These are phyloP conservation scores for Campylomormyrus numenius DNA, from an alignment of 2,113 vertebrate genomes.

Conservation along the genomic window DNA sequence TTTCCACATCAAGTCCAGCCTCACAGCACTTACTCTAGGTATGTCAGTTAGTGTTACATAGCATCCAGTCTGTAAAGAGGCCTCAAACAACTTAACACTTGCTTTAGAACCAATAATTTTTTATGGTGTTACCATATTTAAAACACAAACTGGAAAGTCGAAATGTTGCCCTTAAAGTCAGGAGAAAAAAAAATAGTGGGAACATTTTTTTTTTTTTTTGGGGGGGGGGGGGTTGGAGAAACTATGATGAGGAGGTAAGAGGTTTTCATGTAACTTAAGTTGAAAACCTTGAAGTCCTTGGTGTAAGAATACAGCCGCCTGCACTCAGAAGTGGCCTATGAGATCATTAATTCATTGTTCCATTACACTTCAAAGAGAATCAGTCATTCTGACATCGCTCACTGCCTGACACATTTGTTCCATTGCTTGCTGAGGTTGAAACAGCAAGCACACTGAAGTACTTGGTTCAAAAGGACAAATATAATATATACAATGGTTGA, in stretches of 20 bases:
- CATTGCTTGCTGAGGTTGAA: slow-evolving; percentile 5
- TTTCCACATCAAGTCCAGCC: slow-evolving; percentile 28
- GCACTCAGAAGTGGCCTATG: slow-evolving; percentile 8
- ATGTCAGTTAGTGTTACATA: not conserved
- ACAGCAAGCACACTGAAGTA: not conserved
- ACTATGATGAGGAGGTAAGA: not conserved
- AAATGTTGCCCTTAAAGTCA: slow-evolving; percentile 28
- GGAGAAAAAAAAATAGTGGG: slow-evolving; percentile 27
- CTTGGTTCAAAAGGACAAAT: slow-evolving; percentile 4
- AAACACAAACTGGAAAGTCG: slow-evolving; percentile 22
- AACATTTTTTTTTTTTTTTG: slow-evolving; percentile 10
- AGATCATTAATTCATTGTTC: slow-evolving; percentile 27
- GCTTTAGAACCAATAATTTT: slow-evolving; percentile 26
- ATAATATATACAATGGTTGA: not conserved
- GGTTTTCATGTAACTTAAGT: slow-evolving; percentile 14
- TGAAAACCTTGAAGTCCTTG: slow-evolving; percentile 9
- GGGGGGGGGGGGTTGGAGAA: not conserved
- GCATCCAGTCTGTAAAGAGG: not conserved
- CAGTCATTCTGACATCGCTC: not conserved
- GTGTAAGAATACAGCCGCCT: slow-evolving; percentile 5
- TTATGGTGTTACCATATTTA: slow-evolving; percentile 40
- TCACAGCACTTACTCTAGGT: slow-evolving; percentile 15
- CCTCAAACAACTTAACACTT: slow-evolving; percentile 31
- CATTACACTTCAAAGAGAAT: slow-evolving; percentile 16
- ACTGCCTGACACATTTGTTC: slow-evolving; percentile 12